Evolutionary conservation across 2,888 invertebrate species (phyloP).

Genomic region (Buathra laborator): DNA sequence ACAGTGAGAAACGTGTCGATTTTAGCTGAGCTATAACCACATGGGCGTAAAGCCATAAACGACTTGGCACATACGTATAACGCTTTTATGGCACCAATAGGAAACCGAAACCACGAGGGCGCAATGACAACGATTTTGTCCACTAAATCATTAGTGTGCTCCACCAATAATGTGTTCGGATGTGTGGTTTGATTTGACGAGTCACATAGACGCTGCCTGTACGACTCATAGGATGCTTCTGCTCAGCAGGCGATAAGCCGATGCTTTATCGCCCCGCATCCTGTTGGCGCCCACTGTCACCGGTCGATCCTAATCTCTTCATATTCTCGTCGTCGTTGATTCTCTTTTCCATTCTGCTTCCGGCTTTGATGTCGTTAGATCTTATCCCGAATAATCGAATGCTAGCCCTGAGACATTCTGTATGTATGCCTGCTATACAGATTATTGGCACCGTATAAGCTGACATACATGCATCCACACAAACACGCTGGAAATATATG

Average conservation of each 20-base stretch:
- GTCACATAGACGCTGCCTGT: not conserved
- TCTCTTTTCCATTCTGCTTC: not conserved
- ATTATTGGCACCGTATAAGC: too few relatives aligned
- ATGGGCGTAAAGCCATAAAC: conserved; percentile 24
- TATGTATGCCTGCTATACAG: not conserved
- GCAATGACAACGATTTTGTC: conserved; percentile 42
- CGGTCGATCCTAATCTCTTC: conserved; percentile 13
- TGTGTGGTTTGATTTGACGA: conserved; percentile 48
- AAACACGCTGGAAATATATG: not conserved
- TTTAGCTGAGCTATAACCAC: conserved; percentile 6
- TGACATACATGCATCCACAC: not conserved
- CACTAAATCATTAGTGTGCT: conserved; percentile 44
- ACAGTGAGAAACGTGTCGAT: conserved; percentile 3
- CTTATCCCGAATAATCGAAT: conserved; percentile 2
- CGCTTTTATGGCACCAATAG: conserved; percentile 17
- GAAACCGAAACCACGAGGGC: conserved; percentile 25
- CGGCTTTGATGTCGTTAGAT: not conserved
- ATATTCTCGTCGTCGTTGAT: not conserved
- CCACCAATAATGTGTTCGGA: conserved; percentile 38
- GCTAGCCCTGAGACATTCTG: not conserved
- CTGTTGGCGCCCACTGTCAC: not conserved
- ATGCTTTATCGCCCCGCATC: not conserved
- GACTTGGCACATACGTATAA: conserved; percentile 20
- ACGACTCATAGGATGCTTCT: not conserved
- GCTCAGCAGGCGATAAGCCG: conserved; percentile 1